A percentile compares a stretch with the other conserved stretches of the same genome.
Conservation (phyloP, 2,888 invertebrate genomes). For the Heliconius sara region DNA sequence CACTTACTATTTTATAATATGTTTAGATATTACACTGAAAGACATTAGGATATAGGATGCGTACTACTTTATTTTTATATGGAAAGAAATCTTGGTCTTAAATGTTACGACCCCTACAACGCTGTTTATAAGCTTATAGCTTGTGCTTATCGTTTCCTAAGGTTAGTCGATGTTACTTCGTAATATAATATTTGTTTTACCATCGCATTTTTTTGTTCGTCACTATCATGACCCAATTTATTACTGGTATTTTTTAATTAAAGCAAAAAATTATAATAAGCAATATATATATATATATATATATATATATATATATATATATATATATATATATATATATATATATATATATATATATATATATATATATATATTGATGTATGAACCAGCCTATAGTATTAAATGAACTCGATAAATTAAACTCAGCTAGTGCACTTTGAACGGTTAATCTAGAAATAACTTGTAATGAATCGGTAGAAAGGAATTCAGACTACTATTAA, state of each 20-base stretch:
- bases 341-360: too few relatives aligned
- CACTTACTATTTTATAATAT: too few relatives aligned
- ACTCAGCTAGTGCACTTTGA: constrained; percentile 15
- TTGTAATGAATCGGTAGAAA: constrained; percentile 13
- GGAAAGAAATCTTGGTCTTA: neutral
- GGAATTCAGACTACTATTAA: constrained; percentile 3
- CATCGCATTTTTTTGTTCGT: too few relatives aligned
- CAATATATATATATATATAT: neutral
- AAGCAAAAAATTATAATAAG: too few relatives aligned
- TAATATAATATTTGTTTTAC: too few relatives aligned
- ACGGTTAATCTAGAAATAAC: constrained; percentile 16
- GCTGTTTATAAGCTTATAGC: neutral
- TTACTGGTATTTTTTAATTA: too few relatives aligned
- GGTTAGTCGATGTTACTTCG: neutral
- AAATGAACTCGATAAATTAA: neutral
- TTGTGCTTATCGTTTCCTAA: neutral
- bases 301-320: too few relatives aligned
- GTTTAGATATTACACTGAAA: too few relatives aligned
- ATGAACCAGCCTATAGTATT: neutral
- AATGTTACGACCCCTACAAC: neutral
- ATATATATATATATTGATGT: neutral
- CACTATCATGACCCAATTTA: too few relatives aligned
- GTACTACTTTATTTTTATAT: too few relatives aligned
- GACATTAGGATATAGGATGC: too few relatives aligned
- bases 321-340: too few relatives aligned